Base-by-base conservation (phyloP, 2,888 invertebrate genomes). In the Camponotus fellah region DNA sequence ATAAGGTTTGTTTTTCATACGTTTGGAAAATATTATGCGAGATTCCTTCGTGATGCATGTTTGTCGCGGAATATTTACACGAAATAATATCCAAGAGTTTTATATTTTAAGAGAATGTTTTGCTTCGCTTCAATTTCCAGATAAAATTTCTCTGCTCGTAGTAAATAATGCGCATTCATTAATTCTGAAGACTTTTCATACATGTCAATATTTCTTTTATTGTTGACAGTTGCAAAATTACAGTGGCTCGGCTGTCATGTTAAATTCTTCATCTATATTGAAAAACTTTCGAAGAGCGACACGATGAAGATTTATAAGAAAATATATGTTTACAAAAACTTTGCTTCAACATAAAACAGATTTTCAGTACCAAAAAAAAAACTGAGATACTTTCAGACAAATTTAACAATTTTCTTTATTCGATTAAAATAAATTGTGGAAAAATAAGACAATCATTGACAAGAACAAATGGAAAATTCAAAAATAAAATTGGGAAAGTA, bases 201-300 rank as follows among this genome's bases (percentile, higher is more conserved):
- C 46, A 60, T 62, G 79, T 80, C 79, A 60, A 80, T 80, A 80
- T 80, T 71, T 80, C 46, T 80, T 80, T 65, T 37, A 46, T 69
- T 60, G 34, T 17, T 60, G 46, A 71, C 37, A 17, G 58, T 58
- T 71, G 58, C 68, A 58, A 71, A 71, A 79, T 79, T 79, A 17
- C 37, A 60, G 26, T 21, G n/a, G 14, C 56, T 2, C 26, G 32
- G 17, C 5, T 79, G 69, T 79, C 60, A 71, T 46, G 21, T 46
- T 4, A 60, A 69, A 26, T 46, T 69, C 46, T 46, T 60, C 49
- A 12, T 49, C 60, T 46, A 58, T 26, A 26, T 58, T 37, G 8
- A 26, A 56, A 37, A 80, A 71, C 79, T 71, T 71, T 46, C 8
- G 17, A 6, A 34, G 17, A 49, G 1, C 21, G 46, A 17, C 4